These are phyloP conservation scores for Seira sanloemensis DNA, from an alignment of 2,888 invertebrate species.

Conservation along the genomic window DNA sequence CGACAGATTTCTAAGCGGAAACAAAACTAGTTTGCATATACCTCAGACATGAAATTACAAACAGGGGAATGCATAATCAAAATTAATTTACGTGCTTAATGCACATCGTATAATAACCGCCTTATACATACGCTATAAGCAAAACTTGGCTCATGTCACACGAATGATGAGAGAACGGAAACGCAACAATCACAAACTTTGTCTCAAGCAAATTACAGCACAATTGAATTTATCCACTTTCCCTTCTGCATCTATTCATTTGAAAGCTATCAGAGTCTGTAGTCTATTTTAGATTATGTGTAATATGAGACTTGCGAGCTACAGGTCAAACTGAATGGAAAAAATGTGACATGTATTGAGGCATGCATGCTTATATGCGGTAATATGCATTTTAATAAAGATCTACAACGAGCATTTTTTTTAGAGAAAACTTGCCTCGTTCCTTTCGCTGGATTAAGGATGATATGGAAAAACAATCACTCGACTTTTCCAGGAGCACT, in stretches of 20 bases:
- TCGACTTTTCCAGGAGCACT: background rate
- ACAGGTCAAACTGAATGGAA: background rate
- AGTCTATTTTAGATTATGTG: background rate
- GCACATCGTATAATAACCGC: background rate
- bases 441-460: background rate
- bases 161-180: background rate
- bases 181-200: background rate
- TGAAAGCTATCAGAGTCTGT: background rate
- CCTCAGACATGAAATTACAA: background rate
- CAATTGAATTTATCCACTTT: background rate
- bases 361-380: background rate
- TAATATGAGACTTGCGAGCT: background rate
- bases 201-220: background rate
- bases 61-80: background rate
- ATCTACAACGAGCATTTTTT: background rate
- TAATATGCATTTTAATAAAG: background rate
- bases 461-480: background rate
- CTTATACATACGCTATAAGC: background rate
- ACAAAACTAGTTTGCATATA: conserved; percentile 9
- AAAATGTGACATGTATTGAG: background rate
- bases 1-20: background rate
- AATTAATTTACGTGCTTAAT: background rate
- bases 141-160: too few relatives aligned
- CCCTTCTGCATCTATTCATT: background rate
- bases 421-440: background rate